Evolutionary conservation across 1,140 invertebrate genomes (phyloP).

Genomic region (Drosophila repleta): DNA sequence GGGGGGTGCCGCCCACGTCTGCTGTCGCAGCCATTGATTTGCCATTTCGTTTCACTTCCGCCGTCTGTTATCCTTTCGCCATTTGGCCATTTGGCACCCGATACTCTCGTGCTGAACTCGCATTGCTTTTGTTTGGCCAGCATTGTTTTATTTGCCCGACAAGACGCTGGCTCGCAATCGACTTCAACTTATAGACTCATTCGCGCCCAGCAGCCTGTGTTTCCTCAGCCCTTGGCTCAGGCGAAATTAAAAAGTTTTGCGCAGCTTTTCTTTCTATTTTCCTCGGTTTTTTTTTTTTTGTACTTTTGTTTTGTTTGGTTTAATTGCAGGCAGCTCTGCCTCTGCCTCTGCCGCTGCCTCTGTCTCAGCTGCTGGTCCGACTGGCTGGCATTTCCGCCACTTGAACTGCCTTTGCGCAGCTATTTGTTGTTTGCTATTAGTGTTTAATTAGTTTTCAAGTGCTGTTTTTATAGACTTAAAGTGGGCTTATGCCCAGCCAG

Average conservation of each 20-base stretch:
- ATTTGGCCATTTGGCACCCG: constrained; percentile 66
- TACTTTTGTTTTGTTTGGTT: constrained; percentile 44
- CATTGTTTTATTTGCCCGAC: constrained; percentile 73
- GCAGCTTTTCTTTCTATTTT: constrained; percentile 37
- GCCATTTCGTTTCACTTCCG: constrained; percentile 77
- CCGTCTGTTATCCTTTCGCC: constrained; percentile 65
- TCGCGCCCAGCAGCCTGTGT: constrained; percentile 74
- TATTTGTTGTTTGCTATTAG: constrained; percentile 75
- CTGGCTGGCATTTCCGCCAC: constrained; percentile 31
- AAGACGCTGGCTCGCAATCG: constrained; percentile 56
- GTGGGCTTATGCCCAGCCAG: constrained; percentile 48
- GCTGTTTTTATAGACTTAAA: constrained; percentile 78
- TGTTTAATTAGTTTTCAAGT: constrained; percentile 84
- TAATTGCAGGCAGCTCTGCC: constrained; percentile 49
- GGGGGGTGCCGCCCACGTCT: constrained; percentile 25
- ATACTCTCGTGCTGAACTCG: constrained; percentile 40
- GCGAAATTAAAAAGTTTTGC: constrained; percentile 78
- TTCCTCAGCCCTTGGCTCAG: constrained; percentile 31
- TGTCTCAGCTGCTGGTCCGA: background rate
- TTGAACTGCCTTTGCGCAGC: constrained; percentile 49
- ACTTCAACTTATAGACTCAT: constrained; percentile 75
- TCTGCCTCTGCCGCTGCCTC: background rate
- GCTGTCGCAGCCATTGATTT: constrained; percentile 65
- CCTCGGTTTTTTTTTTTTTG: constrained; percentile 7
- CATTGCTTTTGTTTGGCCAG: constrained; percentile 62